Conservation (phyloP, 2,888 invertebrate species). For the Slavum lentiscoides region DNA sequence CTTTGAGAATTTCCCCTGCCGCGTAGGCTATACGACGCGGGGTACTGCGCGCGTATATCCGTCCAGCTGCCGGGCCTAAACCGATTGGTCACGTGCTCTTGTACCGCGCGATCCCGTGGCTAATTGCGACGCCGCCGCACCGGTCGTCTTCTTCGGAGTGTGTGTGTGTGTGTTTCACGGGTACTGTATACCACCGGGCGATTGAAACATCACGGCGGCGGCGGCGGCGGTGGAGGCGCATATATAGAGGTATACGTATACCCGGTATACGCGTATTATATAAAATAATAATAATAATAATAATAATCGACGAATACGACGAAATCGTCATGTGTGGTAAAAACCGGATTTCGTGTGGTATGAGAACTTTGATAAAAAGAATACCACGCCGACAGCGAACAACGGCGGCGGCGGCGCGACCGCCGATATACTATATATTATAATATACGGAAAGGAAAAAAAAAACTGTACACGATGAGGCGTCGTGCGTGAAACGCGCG, state of each 20-base stretch:
- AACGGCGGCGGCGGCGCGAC: too few species aligned
- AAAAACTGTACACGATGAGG: too few species aligned
- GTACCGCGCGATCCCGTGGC: constrained; percentile 44
- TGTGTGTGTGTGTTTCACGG: not conserved
- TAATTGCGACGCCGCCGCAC: constrained; percentile 34
- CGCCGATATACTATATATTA: too few species aligned
- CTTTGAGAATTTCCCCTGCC: constrained; percentile 21
- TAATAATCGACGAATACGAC: not conserved
- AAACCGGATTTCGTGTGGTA: constrained; percentile 36
- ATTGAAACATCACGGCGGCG: constrained; percentile 43
- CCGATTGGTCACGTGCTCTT: constrained; percentile 47
- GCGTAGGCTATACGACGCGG: too few species aligned
- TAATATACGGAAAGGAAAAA: too few species aligned
- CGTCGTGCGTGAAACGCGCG: too few species aligned
- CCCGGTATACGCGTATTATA: too few species aligned
- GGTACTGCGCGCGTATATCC: not conserved
- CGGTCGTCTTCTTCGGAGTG: constrained; percentile 42
- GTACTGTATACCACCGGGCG: not conserved
- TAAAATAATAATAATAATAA: too few species aligned
- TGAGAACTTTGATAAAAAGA: too few species aligned
- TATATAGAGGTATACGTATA: not conserved
- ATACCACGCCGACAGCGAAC: too few species aligned
- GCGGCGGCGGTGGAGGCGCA: too few species aligned
- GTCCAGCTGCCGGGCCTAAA: constrained; percentile 43
- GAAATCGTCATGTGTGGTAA: constrained; percentile 50